Conservation (phyloP, 2,113 vertebrate species). For the Cygnus atratus region DNA sequence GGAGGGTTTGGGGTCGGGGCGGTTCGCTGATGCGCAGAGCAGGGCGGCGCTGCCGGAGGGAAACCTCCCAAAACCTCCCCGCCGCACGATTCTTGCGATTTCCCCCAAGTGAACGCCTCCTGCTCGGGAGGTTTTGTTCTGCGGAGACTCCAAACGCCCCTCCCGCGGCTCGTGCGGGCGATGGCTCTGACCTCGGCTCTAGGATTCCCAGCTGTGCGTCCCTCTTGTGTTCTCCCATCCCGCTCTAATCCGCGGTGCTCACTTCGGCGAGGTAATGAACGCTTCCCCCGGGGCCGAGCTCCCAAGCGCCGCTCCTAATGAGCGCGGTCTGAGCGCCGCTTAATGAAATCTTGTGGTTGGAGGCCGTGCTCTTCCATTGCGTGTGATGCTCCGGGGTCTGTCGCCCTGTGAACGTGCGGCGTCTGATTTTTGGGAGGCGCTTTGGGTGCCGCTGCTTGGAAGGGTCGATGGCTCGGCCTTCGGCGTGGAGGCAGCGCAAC, state of each 20-base stretch:
- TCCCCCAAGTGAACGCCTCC: too few species aligned
- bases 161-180: accelerated
- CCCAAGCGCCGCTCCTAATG: background rate
- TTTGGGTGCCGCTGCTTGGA: background rate
- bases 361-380: background rate
- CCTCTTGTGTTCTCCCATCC: background rate
- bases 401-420: accelerated
- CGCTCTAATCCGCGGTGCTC: background rate
- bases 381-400: background rate
- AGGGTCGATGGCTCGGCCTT: background rate
- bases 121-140: background rate
- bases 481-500: background rate
- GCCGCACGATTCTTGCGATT: too few species aligned
- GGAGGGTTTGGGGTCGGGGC: background rate
- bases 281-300: background rate
- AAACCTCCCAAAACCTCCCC: background rate
- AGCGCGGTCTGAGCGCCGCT: background rate
- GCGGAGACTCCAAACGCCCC: background rate
- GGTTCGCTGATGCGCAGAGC: background rate
- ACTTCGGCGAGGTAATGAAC: background rate
- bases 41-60: background rate
- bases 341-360: background rate
- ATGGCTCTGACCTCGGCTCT: background rate
- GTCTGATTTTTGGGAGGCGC: background rate
- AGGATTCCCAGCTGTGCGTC: background rate